Evolutionary conservation across 2,113 vertebrate genomes (phyloP), one percentile per base, ranked within the genome.

Genomic region (Antidorcas marsupialis): DNA sequence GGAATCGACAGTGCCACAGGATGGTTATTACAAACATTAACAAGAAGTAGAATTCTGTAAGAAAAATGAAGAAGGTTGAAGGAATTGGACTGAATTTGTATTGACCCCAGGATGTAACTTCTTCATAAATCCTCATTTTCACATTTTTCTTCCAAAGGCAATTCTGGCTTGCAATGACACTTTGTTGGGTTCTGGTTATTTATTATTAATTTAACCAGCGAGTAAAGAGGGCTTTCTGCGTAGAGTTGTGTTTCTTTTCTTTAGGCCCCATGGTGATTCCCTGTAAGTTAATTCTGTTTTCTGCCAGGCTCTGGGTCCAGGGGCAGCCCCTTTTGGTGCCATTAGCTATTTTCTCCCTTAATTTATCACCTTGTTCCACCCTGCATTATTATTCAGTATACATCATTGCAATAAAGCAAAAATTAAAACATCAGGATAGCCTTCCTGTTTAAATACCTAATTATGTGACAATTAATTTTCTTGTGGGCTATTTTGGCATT

Each of bases 81-180:
- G 19, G 57, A 45, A 67, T 90, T 86, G 45, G 78, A 64, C 36
- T 52, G 55, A 93, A 78, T 97, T 87, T 47, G 15, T 16, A 45
- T 67, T 83, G 36, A 90, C 7, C 47, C 47, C n/a, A 88, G 71
- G 39, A 45, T 57, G 67, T 57, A 55, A 78, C 11, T 59, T 92
- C 25, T 90, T 94, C 52, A 53, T 95, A 53, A 83, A 96, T 57
- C 83, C 9, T 62, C 28, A 52, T 67, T 87, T 96, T 85, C 39
- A 91, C 30, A 33, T 71, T n/a, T 94, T 90, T 96, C 87, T 95
- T 94, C 82, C 84, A 62, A 84, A 94, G 94, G 23, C 27, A 87
- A 50, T 59, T 94, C 71, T 87, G 81, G 13, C 57, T 97, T 88
- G 23, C 39, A 93, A 74, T 1, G 8, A 52, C 21, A 90, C 16